Percentiles rank a stretch among this genome's conserved stretches.
Conservation (phyloP, 2,888 invertebrate genomes). For the Timandra comae region DNA sequence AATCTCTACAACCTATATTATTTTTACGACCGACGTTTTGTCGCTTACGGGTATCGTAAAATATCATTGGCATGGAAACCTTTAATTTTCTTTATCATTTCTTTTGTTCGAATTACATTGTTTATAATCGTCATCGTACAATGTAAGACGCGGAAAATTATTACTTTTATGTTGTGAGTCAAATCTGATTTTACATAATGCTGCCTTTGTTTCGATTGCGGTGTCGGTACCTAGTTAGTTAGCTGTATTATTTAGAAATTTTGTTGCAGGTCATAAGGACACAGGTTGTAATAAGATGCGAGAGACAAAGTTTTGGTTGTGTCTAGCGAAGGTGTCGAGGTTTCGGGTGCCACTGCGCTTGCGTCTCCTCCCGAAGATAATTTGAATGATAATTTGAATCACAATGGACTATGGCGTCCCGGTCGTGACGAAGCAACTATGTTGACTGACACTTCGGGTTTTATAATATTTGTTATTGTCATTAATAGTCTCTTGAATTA, state of each 20-base stretch:
- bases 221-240: too few relatives aligned
- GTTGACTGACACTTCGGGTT: conserved; percentile 36
- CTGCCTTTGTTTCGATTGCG: not conserved
- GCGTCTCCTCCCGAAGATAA: conserved; percentile 43
- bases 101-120: conserved; percentile 57
- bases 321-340: conserved; percentile 61
- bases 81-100: conserved; percentile 69
- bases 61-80: conserved; percentile 64
- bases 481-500: conserved; percentile 33
- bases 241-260: conserved; percentile 1
- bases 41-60: conserved; percentile 69
- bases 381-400: conserved; percentile 71
- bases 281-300: conserved; percentile 28
- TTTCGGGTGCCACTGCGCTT: conserved; percentile 64
- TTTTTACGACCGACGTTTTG: conserved; percentile 61
- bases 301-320: conserved; percentile 25
- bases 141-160: conserved; percentile 33
- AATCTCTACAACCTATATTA: conserved; percentile 45
- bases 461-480: conserved; percentile 40
- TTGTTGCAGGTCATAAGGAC: conserved; percentile 12
- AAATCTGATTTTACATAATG: conserved; percentile 1
- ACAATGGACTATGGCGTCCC: conserved; percentile 64
- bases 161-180: conserved; percentile 5
- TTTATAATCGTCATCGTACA: conserved; percentile 53
- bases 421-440: conserved; percentile 56